These are phyloP conservation scores for Drosophila suboccidentalis DNA, from an alignment of 2,888 invertebrate species.

Conservation along the genomic window DNA sequence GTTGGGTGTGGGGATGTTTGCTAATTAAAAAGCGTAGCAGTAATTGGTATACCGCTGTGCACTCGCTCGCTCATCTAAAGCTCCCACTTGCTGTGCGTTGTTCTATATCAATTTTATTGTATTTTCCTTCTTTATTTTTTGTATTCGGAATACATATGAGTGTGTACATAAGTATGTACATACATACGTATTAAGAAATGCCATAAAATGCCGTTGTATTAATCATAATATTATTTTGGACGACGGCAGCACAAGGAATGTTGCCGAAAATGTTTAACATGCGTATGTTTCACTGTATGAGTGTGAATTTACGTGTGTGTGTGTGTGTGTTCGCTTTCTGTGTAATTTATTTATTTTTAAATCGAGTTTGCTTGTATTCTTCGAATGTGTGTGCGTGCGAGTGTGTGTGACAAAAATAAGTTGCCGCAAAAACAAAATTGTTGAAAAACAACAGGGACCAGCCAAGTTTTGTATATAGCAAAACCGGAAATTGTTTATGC, in stretches of 20 bases:
- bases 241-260: constrained; percentile 56
- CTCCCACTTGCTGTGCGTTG: constrained; percentile 65
- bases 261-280: constrained; percentile 54
- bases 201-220: constrained; percentile 74
- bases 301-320: constrained; percentile 21
- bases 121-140: constrained; percentile 23
- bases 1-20: constrained; percentile 28
- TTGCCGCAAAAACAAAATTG: constrained; percentile 71
- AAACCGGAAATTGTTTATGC: constrained; percentile 80
- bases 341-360: constrained; percentile 82
- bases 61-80: constrained; percentile 30
- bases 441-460: constrained; percentile 61
- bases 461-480: constrained; percentile 58
- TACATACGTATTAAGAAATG: constrained; percentile 51
- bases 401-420: constrained; percentile 73
- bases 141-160: neutral
- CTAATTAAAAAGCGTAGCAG: constrained; percentile 79
- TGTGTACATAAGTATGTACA: constrained; percentile 4
- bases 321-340: constrained; percentile 51
- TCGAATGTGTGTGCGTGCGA: constrained; percentile 28
- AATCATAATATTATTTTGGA: constrained; percentile 78
- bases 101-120: constrained; percentile 36
- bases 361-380: constrained; percentile 55
- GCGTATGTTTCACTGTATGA: constrained; percentile 39
- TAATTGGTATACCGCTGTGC: constrained; percentile 77